Base-by-base conservation (phyloP, 2,888 invertebrate genomes). In the Drosophila formosana region DNA sequence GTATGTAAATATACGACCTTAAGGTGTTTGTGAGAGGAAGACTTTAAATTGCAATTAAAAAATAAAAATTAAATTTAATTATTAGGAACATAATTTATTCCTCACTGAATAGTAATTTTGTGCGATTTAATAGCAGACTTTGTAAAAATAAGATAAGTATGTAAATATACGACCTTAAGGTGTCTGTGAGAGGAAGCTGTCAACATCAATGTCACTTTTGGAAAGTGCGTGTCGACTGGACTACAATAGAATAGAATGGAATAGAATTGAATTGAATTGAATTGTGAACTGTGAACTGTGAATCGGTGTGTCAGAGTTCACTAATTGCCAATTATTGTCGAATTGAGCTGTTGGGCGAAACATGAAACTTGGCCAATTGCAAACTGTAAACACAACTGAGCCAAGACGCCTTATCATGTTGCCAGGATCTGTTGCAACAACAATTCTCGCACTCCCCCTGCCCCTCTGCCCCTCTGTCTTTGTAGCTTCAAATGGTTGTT, bases 271-370 rank as follows among this genome's bases (percentile, higher is more conserved):
- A 43, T 30, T 30, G 23, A 53, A 53, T 23, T 55, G 55, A 47
- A 28, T 13, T 47, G 30, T 34, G 43, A 47, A 13, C 7, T 47
- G 30, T 34, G 55, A 45, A 23, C 7, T 47, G 30, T 34, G 55
- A 45, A 23, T 13, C 32, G n/a, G n/a, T 30, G 43, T 55, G 46
- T 37, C 18, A 25, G 26, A 46, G 13, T 47, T 47, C 7, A 28
- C 47, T 57, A 57, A 57, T 57, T 57, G 57, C 25, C 47, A 57
- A 37, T 57, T 57, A 47, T 37, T 57, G 57, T 57, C 18, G 47
- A 57, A 37, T 37, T 47, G 57, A 47, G 37, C 18, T 55, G 55
- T 55, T 25, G 45, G n/a, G 8, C 23, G 55, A 45, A 55, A 47
- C 37, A 18, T 18, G 28, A 47, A 57, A 37, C 37, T 57, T 18